A percentile compares a stretch with the other conserved stretches of the same genome.
Conservation (phyloP, 2,797 vertebrate species). For the Megalops cyprinoides region DNA sequence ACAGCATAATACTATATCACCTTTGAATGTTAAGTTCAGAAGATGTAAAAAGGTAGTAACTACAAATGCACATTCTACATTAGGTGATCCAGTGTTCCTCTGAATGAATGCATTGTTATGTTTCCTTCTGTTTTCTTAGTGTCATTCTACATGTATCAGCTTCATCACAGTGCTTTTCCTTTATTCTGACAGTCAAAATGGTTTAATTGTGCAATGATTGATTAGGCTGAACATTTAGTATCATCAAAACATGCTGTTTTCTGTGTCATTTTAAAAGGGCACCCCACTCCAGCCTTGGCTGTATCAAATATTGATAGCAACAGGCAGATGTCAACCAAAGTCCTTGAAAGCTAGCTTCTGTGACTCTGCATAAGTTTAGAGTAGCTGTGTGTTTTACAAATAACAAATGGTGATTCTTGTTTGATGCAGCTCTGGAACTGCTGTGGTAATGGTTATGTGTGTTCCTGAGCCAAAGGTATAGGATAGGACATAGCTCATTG, state of each 20-base stretch:
- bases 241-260: constrained; percentile 1
- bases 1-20: not conserved
- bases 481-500: too few species aligned
- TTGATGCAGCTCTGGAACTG: not conserved
- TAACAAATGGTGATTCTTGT: not conserved
- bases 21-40: not conserved
- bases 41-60: not conserved
- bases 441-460: not conserved
- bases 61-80: not conserved
- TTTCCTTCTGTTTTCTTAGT: too few species aligned
- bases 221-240: too few species aligned
- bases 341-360: not conserved
- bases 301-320: not conserved
- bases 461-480: not conserved
- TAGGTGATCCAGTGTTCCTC: not conserved
- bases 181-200: too few species aligned
- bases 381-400: not conserved
- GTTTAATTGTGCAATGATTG: too few species aligned
- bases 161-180: not conserved
- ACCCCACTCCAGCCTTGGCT: not conserved
- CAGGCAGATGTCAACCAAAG: constrained; percentile 7
- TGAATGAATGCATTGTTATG: not conserved
- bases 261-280: not conserved
- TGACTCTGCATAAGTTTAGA: not conserved
- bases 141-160: too few species aligned